Base-by-base conservation (phyloP, 2,113 vertebrate genomes). In the Rhinogobius similis region DNA sequence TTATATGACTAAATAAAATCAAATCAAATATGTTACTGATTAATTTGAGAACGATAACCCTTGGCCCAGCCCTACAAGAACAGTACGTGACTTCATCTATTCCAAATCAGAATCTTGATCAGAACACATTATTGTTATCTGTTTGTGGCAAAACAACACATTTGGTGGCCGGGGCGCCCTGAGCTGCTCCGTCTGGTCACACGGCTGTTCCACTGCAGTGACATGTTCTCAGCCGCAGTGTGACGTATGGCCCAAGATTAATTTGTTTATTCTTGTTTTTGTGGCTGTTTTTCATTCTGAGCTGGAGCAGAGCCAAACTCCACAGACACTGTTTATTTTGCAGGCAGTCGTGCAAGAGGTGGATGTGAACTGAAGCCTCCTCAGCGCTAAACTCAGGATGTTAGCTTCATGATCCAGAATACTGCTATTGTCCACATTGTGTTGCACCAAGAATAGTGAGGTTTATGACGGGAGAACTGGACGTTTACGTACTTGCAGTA, bases 311-410 rank as follows among this genome's bases (percentile, higher is more conserved):
- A 46, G 75, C 87, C 88, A 81, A 75, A 75, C 72, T 75, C 79
- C 75, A 79, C 85, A 84, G 68, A 76, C 79, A 11, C 69, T 78
- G 76, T 88, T 84, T 83, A 69, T 90, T 86, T 87, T 79, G 79
- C 79, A 78, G 79, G 12, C 21, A 78, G 74, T 86, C 38, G 41
- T 87, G 75, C 70, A 64, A 86, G 79, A 65, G 65, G 59, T 80
- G 79, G 65, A 73, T 67, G 69, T 67, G 65, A 72, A 38, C 50
- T 59, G 24, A 50, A 41, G 26, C 2, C 7, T 24, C 16, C 32
- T 29, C 21, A 14, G 24, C 13, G n/a, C 20, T 16, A 63, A 44
- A 56, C 44, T 73, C 79, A 71, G 75, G 56, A 65, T 52, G 62
- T 32, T 39, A 18, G 26, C 55, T 27, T 8, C 55, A 29, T 18